Evolutionary conservation across 2,113 vertebrate species (phyloP), one percentile per base, ranked within the genome.

Genomic region (Neodontobutis hainanensis): DNA sequence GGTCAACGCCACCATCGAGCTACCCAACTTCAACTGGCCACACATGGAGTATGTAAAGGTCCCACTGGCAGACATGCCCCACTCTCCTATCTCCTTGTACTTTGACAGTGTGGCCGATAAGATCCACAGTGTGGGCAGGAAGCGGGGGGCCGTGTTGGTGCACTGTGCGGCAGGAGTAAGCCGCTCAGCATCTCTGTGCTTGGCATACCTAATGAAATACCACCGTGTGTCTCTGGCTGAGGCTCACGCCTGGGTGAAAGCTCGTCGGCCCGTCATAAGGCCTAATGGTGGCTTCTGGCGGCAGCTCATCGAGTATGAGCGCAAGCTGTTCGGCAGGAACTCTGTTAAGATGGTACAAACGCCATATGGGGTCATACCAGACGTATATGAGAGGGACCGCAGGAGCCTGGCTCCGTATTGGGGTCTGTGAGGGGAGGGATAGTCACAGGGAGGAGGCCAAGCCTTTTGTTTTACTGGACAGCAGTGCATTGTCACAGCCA

Each of bases 161-260:
- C 97, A 99, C 82, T 99, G 97, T 9, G 97, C 96, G 0, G 97
- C 97, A 0, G 97, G 97, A 0, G 96, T 99, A 63, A 99, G 97
- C 92, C 90, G 97, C 58, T 99, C 97, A 0, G 96, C 97, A 82
- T 97, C 97, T 0, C 94, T 99, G 75, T 98, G 96, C 85, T 94
- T 99, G 16, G 97, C 96, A 3, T 99, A 98, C 92, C 95, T 99
- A 89, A 99, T 99, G 97, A 98, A 98, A 75, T 95, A 95, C 85
- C 96, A 99, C 85, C 94, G 94, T 0, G 94, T 96, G 62, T 95
- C 94, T 59, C 92, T 99, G 82, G 91, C 95, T 0, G 97, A 99
- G 84, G 97, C 97, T 0, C 96, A 98, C 72, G 95, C 94, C 90
- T 98, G 97, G 97, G 95, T 99, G 68, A 97, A 98, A 74, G 92